Percentiles rank a stretch among this genome's conserved stretches.
phyloP scores from a whole-genome alignment of 1,140 invertebrate genomes.

The Eurytemora carolleeae region DNA sequence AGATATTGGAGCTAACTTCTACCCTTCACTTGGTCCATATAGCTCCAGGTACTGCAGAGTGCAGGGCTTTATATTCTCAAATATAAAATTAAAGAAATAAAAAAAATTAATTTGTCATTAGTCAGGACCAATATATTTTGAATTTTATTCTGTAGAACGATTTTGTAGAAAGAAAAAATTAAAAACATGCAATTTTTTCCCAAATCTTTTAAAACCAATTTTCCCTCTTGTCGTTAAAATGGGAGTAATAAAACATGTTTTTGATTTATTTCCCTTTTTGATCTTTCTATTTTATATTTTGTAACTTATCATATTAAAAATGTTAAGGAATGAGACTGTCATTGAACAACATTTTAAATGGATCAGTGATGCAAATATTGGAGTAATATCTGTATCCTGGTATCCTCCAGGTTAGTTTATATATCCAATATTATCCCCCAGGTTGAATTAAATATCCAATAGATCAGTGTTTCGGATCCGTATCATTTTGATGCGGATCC shows the following conservation, averaged over 20 bases:
- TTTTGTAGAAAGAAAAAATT: no score
- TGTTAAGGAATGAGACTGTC: slow-evolving; percentile 21
- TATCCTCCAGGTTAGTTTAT: slow-evolving; percentile 23
- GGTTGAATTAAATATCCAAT: neutral
- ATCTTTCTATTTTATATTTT: neutral
- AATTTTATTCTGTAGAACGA: no score
- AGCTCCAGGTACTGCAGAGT: slow-evolving; percentile 24
- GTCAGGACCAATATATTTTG: no score
- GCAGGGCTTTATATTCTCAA: no score
- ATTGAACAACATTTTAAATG: slow-evolving; percentile 28
- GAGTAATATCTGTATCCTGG: slow-evolving; percentile 28
- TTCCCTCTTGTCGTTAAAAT: no score
- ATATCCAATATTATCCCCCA: neutral
- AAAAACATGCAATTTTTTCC: no score
- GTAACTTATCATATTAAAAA: neutral
- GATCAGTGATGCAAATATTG: slow-evolving; percentile 25
- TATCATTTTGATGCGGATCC: neutral
- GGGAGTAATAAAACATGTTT: no score
- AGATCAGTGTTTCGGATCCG: neutral
- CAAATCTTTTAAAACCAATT: no score
- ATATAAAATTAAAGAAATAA: no score
- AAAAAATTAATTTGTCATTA: no score
- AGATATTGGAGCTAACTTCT: slow-evolving; percentile 31
- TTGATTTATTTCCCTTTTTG: neutral
- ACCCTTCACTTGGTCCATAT: slow-evolving; percentile 30